Conservation (phyloP, 2,113 vertebrate species). For the Onychorhynchus coronatus region DNA sequence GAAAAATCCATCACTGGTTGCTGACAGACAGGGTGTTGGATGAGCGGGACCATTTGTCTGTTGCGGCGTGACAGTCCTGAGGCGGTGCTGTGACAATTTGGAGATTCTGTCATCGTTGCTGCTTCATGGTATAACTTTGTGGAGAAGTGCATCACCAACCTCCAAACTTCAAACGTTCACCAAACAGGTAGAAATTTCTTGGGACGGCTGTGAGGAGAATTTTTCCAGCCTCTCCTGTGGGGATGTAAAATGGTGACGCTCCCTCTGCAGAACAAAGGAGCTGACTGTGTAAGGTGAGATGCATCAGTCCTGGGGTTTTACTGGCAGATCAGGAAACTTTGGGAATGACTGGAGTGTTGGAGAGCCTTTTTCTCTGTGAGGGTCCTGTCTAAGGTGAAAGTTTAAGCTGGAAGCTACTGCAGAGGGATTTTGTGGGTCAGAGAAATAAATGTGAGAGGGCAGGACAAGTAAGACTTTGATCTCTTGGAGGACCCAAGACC, state of each 20-base stretch:
- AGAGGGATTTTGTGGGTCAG: not conserved
- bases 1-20: slow-evolving; percentile 37
- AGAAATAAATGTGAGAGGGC: not conserved
- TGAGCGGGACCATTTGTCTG: slow-evolving; percentile 47
- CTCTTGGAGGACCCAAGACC: not conserved
- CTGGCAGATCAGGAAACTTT: not conserved
- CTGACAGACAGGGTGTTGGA: slow-evolving; percentile 40
- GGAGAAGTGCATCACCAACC: not conserved
- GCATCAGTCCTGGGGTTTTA: not conserved
- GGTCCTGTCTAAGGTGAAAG: not conserved
- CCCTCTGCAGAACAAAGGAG: slow-evolving; percentile 37
- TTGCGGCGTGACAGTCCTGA: not conserved
- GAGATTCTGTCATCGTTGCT: not conserved
- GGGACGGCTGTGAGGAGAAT: not conserved
- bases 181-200: not conserved
- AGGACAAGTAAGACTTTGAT: not conserved
- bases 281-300: slow-evolving; percentile 1
- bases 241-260: not conserved
- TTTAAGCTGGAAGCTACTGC: not conserved
- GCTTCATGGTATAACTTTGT: not conserved
- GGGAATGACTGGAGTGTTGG: not conserved
- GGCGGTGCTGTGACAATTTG: not conserved
- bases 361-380: not conserved
- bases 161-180: not conserved
- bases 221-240: not conserved